phyloP scores from a whole-genome alignment of 2,888 invertebrate species.

The Drosophila melanosoma region DNA sequence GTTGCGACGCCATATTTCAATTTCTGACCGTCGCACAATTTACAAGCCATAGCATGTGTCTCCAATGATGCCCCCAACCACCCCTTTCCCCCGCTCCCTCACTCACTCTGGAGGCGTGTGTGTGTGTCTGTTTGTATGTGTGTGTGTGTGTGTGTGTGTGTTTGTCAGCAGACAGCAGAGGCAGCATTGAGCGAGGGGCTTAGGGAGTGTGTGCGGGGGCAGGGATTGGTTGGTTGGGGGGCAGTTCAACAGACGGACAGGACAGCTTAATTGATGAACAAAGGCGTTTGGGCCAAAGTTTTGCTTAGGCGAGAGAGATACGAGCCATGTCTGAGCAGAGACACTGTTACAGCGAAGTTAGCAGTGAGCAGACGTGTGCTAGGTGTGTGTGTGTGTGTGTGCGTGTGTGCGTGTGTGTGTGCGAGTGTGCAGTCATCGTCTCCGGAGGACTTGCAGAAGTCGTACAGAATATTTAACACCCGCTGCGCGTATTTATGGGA shows the following conservation, averaged over 20 bases:
- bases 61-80: slow-evolving; percentile 54
- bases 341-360: slow-evolving; percentile 26
- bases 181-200: slow-evolving; percentile 7
- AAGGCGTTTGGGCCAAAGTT: slow-evolving; percentile 78
- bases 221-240: slow-evolving; percentile 3
- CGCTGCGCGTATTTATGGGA: slow-evolving; percentile 83
- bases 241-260: slow-evolving; percentile 58
- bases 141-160: slow-evolving; percentile 31
- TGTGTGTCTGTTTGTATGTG: slow-evolving; percentile 4
- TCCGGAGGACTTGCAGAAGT: slow-evolving; percentile 75
- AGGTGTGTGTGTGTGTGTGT: slow-evolving; percentile 1
- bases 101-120: background rate
- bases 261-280: slow-evolving; percentile 81
- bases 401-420: background rate
- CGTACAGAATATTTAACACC: slow-evolving; percentile 81
- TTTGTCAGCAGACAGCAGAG: slow-evolving; percentile 19
- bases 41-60: slow-evolving; percentile 74
- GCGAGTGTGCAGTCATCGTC: slow-evolving; percentile 40
- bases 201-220: background rate
- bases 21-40: slow-evolving; percentile 75
- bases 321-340: slow-evolving; percentile 47
- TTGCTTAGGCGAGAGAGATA: slow-evolving; percentile 58
- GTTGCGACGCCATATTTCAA: slow-evolving; percentile 79
- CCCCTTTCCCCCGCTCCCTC: background rate
- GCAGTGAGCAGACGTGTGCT: background rate